Conservation (phyloP, 2,113 vertebrate genomes). For the Percopsis transmontana region DNA sequence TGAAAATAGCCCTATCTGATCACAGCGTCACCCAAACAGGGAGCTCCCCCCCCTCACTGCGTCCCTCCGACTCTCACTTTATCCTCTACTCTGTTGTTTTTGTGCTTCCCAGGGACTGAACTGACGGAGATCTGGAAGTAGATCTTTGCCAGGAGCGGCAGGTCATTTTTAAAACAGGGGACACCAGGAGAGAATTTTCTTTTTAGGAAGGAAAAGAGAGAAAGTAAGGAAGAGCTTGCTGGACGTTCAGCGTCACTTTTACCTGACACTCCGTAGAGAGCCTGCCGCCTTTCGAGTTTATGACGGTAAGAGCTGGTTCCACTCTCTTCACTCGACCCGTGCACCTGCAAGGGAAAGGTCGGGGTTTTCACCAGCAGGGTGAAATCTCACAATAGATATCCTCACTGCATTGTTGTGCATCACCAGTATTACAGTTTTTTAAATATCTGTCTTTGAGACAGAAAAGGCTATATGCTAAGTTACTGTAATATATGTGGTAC, state of each 20-base stretch:
- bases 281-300: slow-evolving; percentile 58
- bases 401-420: background rate
- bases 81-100: slow-evolving; percentile 72
- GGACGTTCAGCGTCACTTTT: slow-evolving; percentile 46
- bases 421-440: background rate
- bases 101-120: slow-evolving; percentile 54
- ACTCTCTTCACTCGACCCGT: slow-evolving; percentile 37
- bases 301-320: slow-evolving; percentile 77
- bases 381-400: slow-evolving; percentile 16
- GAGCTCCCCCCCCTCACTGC: slow-evolving; percentile 70
- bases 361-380: slow-evolving; percentile 2
- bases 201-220: slow-evolving; percentile 59
- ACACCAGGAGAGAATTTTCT: slow-evolving; percentile 19
- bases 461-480: no score
- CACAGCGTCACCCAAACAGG: slow-evolving; percentile 77
- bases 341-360: slow-evolving; percentile 38
- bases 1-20: slow-evolving; percentile 89
- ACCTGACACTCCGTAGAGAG: slow-evolving; percentile 54
- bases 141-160: slow-evolving; percentile 30
- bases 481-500: no score
- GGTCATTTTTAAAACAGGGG: slow-evolving; percentile 18
- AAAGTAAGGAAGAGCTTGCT: slow-evolving; percentile 64
- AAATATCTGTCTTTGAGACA: background rate
- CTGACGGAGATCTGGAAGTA: slow-evolving; percentile 50
- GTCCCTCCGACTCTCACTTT: slow-evolving; percentile 64